phyloP scores from a whole-genome alignment of 2,797 vertebrate genomes.

The Clamator glandarius region DNA sequence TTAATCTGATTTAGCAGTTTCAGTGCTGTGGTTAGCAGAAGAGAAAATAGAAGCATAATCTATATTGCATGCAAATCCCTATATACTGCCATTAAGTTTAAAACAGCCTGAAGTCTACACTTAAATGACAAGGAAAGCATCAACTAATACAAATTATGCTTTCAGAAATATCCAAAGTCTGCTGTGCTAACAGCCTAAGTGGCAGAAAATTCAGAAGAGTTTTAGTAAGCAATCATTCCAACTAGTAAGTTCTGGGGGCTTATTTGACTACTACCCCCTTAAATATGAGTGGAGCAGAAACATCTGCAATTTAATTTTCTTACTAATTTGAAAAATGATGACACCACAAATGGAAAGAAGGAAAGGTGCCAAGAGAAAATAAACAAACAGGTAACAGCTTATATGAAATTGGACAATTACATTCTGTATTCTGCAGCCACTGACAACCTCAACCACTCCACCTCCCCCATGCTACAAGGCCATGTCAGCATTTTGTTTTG shows the following conservation, averaged over 20 bases:
- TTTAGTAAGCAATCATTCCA: neutral
- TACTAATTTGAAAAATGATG: neutral
- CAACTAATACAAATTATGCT: neutral
- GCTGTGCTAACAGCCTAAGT: neutral
- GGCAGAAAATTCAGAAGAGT: neutral
- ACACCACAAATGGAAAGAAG: neutral
- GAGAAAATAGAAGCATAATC: slow-evolving; percentile 40
- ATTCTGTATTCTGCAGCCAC: neutral
- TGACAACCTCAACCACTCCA: neutral
- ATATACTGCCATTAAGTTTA: neutral
- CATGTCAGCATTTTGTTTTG: neutral
- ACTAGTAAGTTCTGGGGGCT: neutral
- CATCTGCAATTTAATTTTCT: neutral
- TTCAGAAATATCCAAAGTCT: neutral
- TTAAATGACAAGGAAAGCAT: neutral
- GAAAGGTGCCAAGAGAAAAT: neutral
- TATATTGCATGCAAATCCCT: slow-evolving; percentile 9
- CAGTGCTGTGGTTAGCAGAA: slow-evolving; percentile 29
- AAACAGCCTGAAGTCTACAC: neutral
- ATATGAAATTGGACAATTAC: neutral
- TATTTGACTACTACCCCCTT: neutral
- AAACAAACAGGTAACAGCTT: neutral
- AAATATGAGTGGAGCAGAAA: neutral
- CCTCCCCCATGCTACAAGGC: neutral
- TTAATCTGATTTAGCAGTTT: slow-evolving; percentile 42